These are phyloP conservation scores for Styela plicata DNA, from an alignment of 23 tunicate genomes.

Conservation along the genomic window DNA sequence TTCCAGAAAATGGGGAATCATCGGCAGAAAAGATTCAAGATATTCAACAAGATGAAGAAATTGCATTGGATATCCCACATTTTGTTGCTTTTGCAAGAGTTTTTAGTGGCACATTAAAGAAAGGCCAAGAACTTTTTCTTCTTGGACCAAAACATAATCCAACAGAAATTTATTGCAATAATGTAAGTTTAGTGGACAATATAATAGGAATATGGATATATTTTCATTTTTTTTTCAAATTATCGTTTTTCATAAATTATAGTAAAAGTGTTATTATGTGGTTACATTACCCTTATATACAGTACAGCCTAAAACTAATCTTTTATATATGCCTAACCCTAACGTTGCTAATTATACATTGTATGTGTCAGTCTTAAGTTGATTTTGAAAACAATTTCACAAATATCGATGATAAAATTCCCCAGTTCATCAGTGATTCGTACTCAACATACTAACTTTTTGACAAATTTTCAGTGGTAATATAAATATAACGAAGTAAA, in stretches of 20 bases:
- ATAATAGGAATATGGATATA: too few species aligned
- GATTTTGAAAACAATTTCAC: too few species aligned
- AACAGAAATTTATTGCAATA: conserved; percentile 9
- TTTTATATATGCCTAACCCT: not conserved
- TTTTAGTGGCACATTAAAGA: conserved; percentile 83
- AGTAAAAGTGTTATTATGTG: not conserved
- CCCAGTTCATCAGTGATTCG: too few species aligned
- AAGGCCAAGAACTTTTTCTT: conserved; percentile 68
- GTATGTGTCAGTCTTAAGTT: too few species aligned
- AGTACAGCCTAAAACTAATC: not conserved
- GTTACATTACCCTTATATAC: not conserved
- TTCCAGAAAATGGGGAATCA: not conserved
- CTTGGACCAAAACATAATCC: conserved; percentile 92
- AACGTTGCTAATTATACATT: too few species aligned
- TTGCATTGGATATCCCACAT: conserved; percentile 11
- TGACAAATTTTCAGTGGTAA: too few species aligned
- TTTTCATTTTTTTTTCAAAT: too few species aligned
- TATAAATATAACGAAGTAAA: too few species aligned
- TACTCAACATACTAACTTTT: too few species aligned
- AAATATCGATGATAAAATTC: too few species aligned
- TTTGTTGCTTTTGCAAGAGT: conserved; percentile 92
- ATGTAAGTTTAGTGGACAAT: too few species aligned
- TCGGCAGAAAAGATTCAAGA: not conserved
- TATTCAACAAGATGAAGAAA: conserved; percentile 6
- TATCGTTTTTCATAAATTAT: too few species aligned